phyloP scores from a whole-genome alignment of 2,797 vertebrate species.

The Alcedo quadribrachys region DNA sequence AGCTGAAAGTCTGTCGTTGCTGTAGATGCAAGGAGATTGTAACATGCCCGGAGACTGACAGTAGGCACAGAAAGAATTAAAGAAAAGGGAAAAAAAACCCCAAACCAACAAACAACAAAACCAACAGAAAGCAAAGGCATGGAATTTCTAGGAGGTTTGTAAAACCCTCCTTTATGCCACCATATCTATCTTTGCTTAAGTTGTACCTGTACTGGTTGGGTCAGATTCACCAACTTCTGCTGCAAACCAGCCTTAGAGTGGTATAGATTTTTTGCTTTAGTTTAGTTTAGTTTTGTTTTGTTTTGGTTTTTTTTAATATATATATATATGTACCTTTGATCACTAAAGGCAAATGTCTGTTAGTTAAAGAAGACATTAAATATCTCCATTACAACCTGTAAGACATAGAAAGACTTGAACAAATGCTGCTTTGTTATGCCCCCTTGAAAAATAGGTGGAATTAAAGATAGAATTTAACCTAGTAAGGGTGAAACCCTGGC shows the following conservation, averaged over 20 bases:
- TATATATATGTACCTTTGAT: not conserved
- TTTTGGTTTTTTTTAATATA: not conserved
- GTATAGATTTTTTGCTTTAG: not conserved
- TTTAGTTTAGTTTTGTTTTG: not conserved
- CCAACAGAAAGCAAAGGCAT: not conserved
- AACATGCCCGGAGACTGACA: not conserved
- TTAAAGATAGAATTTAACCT: not conserved
- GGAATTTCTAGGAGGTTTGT: not conserved
- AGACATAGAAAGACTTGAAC: not conserved
- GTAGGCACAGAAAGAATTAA: not conserved
- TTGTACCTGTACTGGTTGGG: not conserved
- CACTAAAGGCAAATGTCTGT: not conserved
- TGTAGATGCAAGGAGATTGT: not conserved
- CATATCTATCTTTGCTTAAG: not conserved
- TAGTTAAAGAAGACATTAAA: not conserved
- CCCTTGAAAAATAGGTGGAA: not conserved
- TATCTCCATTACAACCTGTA: not conserved
- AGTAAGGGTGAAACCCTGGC: not conserved
- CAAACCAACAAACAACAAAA: too few species aligned
- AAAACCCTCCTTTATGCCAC: not conserved
- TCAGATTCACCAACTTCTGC: not conserved
- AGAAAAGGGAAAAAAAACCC: not conserved
- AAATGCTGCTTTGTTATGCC: conserved; percentile 45
- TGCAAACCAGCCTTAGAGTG: not conserved
- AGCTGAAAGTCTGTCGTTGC: not conserved